phyloP scores from a whole-genome alignment of 2,888 invertebrate genomes.

The Drosophila suboccidentalis region DNA sequence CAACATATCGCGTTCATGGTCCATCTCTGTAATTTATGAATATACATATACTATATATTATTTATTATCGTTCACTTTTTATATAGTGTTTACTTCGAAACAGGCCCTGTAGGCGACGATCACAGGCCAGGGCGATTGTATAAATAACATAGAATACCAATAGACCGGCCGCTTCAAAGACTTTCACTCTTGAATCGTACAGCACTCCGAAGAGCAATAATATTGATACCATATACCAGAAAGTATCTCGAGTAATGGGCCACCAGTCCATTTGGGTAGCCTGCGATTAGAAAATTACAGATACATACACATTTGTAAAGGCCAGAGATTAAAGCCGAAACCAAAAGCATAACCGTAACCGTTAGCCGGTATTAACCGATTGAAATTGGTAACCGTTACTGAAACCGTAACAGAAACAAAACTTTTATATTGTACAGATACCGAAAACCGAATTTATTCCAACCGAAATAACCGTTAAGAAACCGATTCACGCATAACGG shows the following conservation, averaged over 20 bases:
- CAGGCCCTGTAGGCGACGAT: slow-evolving; percentile 29
- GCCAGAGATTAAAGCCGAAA: too few relatives aligned
- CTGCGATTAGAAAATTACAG: slow-evolving; percentile 11
- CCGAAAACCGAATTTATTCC: too few relatives aligned
- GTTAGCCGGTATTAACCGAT: too few relatives aligned
- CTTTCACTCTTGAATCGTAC: slow-evolving; percentile 17
- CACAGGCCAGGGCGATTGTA: slow-evolving; percentile 28
- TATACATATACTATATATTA: too few relatives aligned
- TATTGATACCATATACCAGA: slow-evolving; percentile 55
- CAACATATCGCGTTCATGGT: slow-evolving; percentile 7
- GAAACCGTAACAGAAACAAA: too few relatives aligned
- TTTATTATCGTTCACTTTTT: too few relatives aligned
- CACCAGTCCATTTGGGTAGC: slow-evolving; percentile 55
- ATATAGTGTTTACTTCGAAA: slow-evolving; percentile 32
- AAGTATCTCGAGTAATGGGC: slow-evolving; percentile 60
- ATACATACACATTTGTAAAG: too few relatives aligned
- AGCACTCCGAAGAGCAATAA: slow-evolving; percentile 12
- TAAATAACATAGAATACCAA: slow-evolving; percentile 35
- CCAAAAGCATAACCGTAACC: too few relatives aligned
- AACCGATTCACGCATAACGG: too few relatives aligned
- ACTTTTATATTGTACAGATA: too few relatives aligned
- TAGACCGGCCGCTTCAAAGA: slow-evolving; percentile 30
- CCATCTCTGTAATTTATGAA: slow-evolving; percentile 35
- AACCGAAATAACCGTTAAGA: too few relatives aligned
- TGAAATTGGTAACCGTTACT: too few relatives aligned